Evolutionary conservation across 53 echinoderm and acorn worm genomes (phyloP).

Genomic region (Temnopleurus reevesii): DNA sequence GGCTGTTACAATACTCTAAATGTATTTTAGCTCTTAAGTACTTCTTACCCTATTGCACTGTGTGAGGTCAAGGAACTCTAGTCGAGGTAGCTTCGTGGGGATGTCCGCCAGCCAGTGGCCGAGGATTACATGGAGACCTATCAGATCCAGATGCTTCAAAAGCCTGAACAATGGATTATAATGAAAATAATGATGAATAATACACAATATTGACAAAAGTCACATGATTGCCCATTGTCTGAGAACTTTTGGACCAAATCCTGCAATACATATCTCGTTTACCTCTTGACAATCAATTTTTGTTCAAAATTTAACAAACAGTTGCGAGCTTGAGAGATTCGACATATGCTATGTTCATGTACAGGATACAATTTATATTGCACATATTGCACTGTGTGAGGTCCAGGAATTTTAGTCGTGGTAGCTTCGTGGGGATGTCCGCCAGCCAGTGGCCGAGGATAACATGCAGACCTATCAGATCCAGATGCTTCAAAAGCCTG

Average conservation of each 20-base stretch:
- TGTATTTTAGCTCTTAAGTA: no score
- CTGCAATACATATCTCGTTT: no score
- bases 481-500: conserved; percentile 61
- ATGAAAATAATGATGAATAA: no score
- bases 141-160: conserved; percentile 61
- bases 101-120: conserved; percentile 66
- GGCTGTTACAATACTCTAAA: no score
- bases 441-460: conserved; percentile 60
- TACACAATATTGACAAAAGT: no score
- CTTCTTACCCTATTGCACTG: conserved; percentile 73
- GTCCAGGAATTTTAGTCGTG: conserved; percentile 62
- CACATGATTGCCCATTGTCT: no score
- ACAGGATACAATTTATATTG: no score
- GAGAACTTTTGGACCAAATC: no score
- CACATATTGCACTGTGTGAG: conserved; percentile 66
- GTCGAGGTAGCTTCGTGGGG: conserved; percentile 65
- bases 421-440: conserved; percentile 63
- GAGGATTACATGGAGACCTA: conserved; percentile 67
- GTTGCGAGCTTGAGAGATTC: no score
- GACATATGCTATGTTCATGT: no score
- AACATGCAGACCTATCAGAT: conserved; percentile 64
- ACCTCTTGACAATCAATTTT: no score
- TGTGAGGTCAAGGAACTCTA: conserved; percentile 68
- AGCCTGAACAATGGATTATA: conserved; percentile 39
- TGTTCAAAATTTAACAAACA: no score